Evolutionary conservation across 2,888 invertebrate genomes (phyloP), one percentile per base, ranked within the genome.

Genomic region (Dorcus parallelipipedus): DNA sequence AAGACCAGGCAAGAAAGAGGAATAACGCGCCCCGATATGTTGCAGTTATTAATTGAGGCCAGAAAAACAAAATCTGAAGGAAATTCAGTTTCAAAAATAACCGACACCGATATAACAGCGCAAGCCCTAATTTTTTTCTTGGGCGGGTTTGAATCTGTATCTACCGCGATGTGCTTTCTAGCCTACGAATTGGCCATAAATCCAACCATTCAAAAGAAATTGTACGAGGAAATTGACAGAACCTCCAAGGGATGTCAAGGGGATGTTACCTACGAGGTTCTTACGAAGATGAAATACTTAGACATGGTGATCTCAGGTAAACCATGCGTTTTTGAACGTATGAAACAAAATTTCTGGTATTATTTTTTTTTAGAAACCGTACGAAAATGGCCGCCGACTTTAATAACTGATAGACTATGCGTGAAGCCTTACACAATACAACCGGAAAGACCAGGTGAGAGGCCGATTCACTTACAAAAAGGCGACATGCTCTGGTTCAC

Each of bases 291-390:
- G 83, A 78, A 79, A 20, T 86, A 86, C 59, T 69, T 86, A 77
- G 86, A 86, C 55, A 84, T 84, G 84, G 83, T 86, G 0, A 70
- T 85, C 0, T 82, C 83, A 67, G 81, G 81, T 81, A 33, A 6
- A 33, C 26, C 6, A 33, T 33, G 26, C 26, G 26, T 7, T 7
- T 7, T 33, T 33, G 26, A 33, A 33, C 3, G 3, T 33, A 33
- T 7, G 3, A 7, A 33, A 33, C 6, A 7, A 33, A 33, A 6
- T 5, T 2, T 33, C 26, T 7, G 7, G 26, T 6, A 4, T 33
- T 33, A 6, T 33, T 33, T 33, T 6, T 26, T 5, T 33, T 5
- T 33, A 33, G 72, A 72, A 63, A 63, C 66, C 8, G 59, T 72
- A 10, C 62, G 72, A 23, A 67, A 70, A 55, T 72, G 72, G 71